phyloP scores from a whole-genome alignment of 2,888 invertebrate species.

The Melanophora roralis region DNA sequence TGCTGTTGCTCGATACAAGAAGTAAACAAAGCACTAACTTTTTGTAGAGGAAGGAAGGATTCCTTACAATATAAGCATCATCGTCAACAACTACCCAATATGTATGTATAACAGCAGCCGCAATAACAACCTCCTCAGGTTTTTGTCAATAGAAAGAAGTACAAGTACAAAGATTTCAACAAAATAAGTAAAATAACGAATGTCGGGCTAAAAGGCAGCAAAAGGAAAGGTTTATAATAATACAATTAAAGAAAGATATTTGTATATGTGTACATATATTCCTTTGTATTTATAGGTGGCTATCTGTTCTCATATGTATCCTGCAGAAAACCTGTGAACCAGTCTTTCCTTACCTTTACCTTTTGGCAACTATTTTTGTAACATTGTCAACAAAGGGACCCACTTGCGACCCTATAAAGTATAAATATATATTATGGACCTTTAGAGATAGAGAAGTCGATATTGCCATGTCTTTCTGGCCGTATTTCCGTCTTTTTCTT shows the following conservation, averaged over 20 bases:
- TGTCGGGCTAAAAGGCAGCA: constrained; percentile 2
- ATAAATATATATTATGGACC: too few relatives aligned
- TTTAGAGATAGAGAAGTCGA: too few relatives aligned
- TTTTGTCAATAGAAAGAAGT: constrained; percentile 14
- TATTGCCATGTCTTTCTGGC: too few relatives aligned
- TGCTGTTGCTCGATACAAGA: not conserved
- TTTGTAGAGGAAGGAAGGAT: constrained; percentile 42
- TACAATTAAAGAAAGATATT: not conserved
- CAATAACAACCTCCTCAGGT: not conserved
- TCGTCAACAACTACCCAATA: constrained; percentile 15
- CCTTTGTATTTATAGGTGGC: too few relatives aligned
- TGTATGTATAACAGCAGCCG: not conserved
- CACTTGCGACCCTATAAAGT: too few relatives aligned
- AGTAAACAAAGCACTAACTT: constrained; percentile 9
- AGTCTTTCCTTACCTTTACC: too few relatives aligned
- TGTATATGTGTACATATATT: too few relatives aligned
- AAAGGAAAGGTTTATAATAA: not conserved
- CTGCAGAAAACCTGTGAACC: too few relatives aligned
- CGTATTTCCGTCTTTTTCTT: too few relatives aligned
- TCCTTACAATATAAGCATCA: constrained; percentile 48
- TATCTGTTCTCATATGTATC: too few relatives aligned
- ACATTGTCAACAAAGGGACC: too few relatives aligned
- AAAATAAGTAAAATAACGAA: constrained; percentile 18
- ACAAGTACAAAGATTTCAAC: not conserved
- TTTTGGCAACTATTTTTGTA: too few relatives aligned